A percentile compares a stretch with the other conserved stretches of the same genome.
Evolutionary conservation across 2,888 invertebrate species (phyloP).

Genomic region (Unio pictorum): DNA sequence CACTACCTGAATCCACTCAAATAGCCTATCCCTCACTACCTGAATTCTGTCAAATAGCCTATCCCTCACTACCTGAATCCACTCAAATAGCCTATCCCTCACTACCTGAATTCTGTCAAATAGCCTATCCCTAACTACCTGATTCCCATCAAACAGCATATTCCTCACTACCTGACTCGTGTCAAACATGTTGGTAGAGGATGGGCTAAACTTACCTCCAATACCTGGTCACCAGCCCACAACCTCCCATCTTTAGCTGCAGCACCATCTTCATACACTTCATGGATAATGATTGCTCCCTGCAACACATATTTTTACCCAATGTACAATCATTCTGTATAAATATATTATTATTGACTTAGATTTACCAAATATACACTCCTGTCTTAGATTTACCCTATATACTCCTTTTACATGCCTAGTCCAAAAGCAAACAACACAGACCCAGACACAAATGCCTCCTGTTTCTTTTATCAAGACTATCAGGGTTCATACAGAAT

Average conservation of each 20-base stretch:
- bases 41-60: background rate
- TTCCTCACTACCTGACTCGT: background rate
- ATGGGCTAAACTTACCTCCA: conserved; percentile 75
- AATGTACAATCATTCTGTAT: background rate
- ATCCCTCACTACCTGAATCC: background rate
- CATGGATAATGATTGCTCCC: conserved; percentile 93
- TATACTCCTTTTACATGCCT: background rate
- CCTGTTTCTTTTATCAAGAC: too few species aligned
- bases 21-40: background rate
- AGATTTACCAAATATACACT: background rate
- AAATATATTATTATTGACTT: background rate
- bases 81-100: background rate
- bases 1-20: too few species aligned
- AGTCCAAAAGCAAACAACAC: too few species aligned
- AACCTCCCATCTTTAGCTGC: conserved; percentile 92
- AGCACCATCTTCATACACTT: conserved; percentile 92
- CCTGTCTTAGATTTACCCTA: background rate
- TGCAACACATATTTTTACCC: conserved; percentile 68
- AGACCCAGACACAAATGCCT: too few species aligned
- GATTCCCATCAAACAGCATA: background rate
- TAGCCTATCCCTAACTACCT: background rate
- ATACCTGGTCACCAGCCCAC: conserved; percentile 92
- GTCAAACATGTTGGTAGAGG: background rate
- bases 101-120: background rate
- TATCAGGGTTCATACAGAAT: too few species aligned